Conservation (phyloP, 1,140 invertebrate genomes). For the Ladona fulva region DNA sequence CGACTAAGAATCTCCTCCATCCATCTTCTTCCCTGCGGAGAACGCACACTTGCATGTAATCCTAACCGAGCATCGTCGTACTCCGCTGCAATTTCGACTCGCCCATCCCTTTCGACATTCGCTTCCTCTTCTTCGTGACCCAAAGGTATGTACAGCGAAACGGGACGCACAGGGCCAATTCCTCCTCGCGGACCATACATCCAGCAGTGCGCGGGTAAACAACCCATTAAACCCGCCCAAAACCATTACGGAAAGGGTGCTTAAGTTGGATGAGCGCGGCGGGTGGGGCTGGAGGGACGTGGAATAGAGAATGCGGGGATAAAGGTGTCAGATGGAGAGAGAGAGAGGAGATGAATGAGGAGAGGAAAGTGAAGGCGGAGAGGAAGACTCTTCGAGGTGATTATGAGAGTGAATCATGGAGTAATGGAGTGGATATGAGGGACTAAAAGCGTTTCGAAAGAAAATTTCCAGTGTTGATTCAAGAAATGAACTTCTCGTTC, state of each 20-base stretch:
- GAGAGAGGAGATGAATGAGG: background rate
- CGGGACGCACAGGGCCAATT: background rate
- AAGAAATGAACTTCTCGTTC: too few species aligned
- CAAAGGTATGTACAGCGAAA: background rate
- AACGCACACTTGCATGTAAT: too few species aligned
- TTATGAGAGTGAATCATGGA: background rate
- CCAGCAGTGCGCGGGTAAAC: background rate
- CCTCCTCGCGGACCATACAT: background rate
- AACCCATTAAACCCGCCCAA: background rate
- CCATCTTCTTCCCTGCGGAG: too few species aligned
- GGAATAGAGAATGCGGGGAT: background rate
- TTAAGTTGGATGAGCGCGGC: background rate
- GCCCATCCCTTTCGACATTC: too few species aligned
- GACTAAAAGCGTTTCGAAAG: background rate
- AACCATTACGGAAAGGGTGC: background rate
- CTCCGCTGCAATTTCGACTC: too few species aligned
- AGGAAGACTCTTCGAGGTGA: background rate
- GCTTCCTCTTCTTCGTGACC: too few species aligned
- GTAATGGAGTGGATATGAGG: background rate
- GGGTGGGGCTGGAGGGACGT: background rate
- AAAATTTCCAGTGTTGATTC: too few species aligned
- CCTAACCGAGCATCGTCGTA: too few species aligned
- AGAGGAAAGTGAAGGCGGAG: background rate
- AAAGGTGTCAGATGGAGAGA: background rate
- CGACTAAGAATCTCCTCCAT: too few species aligned